phyloP scores from a whole-genome alignment of 2,888 invertebrate species.

The Amblyjoppa proteus region DNA sequence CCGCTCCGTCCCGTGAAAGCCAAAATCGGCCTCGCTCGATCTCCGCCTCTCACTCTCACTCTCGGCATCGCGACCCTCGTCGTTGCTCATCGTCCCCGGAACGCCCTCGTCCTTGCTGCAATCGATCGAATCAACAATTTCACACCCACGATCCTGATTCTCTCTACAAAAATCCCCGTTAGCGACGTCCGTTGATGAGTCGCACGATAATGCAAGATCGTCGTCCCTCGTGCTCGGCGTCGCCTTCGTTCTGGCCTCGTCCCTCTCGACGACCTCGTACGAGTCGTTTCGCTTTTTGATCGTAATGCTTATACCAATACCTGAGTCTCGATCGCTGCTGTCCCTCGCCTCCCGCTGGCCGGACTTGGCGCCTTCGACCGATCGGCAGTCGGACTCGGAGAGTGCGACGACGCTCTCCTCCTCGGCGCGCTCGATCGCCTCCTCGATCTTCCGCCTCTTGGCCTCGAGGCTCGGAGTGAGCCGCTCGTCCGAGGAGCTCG shows the following conservation, averaged over 20 bases:
- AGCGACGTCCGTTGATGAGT: constrained; percentile 60
- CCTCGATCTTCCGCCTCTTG: constrained; percentile 49
- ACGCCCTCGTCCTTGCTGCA: constrained; percentile 36
- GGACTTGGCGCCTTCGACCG: constrained; percentile 25
- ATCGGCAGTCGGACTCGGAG: constrained; percentile 56
- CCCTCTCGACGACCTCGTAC: constrained; percentile 81
- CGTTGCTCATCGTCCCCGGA: constrained; percentile 34
- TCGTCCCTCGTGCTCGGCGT: constrained; percentile 64
- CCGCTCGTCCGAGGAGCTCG: constrained; percentile 34
- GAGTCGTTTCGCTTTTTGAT: constrained; percentile 83
- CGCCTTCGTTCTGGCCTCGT: constrained; percentile 72
- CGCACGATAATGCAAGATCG: constrained; percentile 54
- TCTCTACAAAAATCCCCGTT: constrained; percentile 53
- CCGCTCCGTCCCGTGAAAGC: constrained; percentile 6
- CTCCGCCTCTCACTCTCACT: constrained; percentile 73
- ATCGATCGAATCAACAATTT: constrained; percentile 43
- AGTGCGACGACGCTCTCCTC: constrained; percentile 15
- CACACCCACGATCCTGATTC: constrained; percentile 16
- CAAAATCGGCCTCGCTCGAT: constrained; percentile 12
- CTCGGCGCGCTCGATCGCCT: constrained; percentile 34
- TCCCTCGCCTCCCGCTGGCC: constrained; percentile 63
- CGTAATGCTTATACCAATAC: constrained; percentile 81
- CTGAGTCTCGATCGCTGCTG: constrained; percentile 78
- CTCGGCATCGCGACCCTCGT: constrained; percentile 78
- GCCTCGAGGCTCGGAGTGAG: neutral